Evolutionary conservation across 2,113 vertebrate genomes (phyloP), one percentile per base, ranked within the genome.

Genomic region (Leuciscus idus): DNA sequence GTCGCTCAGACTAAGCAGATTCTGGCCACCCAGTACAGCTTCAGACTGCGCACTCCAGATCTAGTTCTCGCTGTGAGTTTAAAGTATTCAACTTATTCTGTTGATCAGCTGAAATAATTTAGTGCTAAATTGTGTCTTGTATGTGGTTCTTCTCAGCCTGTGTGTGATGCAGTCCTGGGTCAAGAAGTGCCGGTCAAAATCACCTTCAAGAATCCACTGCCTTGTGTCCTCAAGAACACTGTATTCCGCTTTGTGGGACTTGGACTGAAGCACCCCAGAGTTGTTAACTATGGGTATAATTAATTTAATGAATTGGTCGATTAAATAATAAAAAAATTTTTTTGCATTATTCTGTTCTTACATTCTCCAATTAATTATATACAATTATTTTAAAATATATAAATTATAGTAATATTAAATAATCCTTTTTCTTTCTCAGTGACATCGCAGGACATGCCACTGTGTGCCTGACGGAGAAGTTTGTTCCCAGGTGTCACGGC

Each of bases 21-120:
- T 84, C 87, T 98, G 33, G 97, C 96, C 80, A 97, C 95, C 48
- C 96, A 97, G 92, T 96, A 96, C 88, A 95, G 88, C 46, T 97
- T 98, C 92, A 93, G 97, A 33, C 93, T 97, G 85, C 92, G 94
- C 0, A 95, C 95, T 2, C 97, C 97, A 0, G 94, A 96, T 78
- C 95, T 98, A 13, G 46, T 57, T 48, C 62, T 95, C 6, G 90
- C 89, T 86, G 94, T 95, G 62, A 87, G 28, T 8, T 23, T 26
- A 17, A 30, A 39, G 0, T 6, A 11, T 72, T 70, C 33, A 36
- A 21, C 7, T 36, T 50, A 11, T 52, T 48, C 17, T 10, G 50
- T 21, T 28, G 26, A 77, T 55, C 26, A 3, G n/a, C 0, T 46
- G 36, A n/a, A n/a, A 36, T 36, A 0, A 0, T 43, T 13, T n/a